Evolutionary conservation across 2,113 vertebrate genomes (phyloP).

Genomic region (Chionomys nivalis): DNA sequence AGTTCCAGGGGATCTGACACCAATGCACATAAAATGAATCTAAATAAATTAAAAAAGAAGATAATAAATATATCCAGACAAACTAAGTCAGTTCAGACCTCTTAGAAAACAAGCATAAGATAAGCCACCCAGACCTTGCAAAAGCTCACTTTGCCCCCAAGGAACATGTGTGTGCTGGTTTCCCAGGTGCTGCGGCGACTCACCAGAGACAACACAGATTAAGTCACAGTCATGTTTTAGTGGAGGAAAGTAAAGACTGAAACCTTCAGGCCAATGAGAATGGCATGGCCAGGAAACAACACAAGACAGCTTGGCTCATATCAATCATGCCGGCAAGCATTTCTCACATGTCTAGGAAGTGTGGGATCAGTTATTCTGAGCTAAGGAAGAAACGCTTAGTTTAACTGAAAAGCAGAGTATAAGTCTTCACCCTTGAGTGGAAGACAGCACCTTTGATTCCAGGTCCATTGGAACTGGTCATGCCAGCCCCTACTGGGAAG

Average conservation of each 20-base stretch:
- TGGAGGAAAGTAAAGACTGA: not conserved
- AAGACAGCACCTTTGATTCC: not conserved
- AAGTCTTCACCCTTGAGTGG: conserved; percentile 2
- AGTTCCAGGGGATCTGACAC: too few relatives aligned
- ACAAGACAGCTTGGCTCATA: not conserved
- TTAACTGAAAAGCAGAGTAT: not conserved
- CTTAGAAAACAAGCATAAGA: not conserved
- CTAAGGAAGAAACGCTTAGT: not conserved
- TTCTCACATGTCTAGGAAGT: not conserved
- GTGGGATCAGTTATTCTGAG: not conserved
- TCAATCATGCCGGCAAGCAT: not conserved
- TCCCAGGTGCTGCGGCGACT: not conserved
- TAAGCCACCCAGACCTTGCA: not conserved
- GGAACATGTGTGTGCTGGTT: not conserved
- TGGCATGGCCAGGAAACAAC: not conserved
- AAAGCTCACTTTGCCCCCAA: not conserved
- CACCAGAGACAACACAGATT: not conserved
- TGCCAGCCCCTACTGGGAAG: not conserved
- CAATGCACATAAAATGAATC: too few relatives aligned
- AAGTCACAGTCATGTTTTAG: not conserved
- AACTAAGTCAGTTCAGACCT: not conserved
- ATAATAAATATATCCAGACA: not conserved
- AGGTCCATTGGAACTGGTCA: not conserved
- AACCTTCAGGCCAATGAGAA: conserved; percentile 39
- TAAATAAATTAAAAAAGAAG: not conserved